Base-by-base conservation (phyloP, 1,140 invertebrate species). In the Lithobius niger region DNA sequence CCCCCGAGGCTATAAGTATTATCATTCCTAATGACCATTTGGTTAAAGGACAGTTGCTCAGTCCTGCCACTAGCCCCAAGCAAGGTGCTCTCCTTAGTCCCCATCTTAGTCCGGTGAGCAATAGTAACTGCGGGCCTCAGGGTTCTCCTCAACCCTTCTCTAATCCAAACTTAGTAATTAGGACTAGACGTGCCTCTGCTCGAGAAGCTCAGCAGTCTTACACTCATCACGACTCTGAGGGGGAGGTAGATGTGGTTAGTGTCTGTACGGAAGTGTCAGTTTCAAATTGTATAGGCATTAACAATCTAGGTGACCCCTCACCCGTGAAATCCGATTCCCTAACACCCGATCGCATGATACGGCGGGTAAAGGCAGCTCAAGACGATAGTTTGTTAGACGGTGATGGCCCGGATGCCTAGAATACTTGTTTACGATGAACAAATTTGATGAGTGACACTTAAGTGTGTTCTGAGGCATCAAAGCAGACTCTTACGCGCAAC, bases 81-180 rank as follows among this genome's bases (percentile, higher is more conserved):
- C n/a, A n/a, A 10, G n/a, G n/a, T 36, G 6, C n/a, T 6, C n/a
- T 36, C 6, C 6, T 36, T 36, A 36, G 31, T 25, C 16, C 16
- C 21, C 27, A 27, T 25, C 18, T n/a, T 51, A 27, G 49, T 27
- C 25, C 49, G 16, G 25, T 16, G 26, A 27, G 27, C 16, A 44
- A 40, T 43, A 55, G 54, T 27, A 47, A 22, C 16, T 45, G 26
- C 6, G 15, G 27, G 18, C n/a, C 25, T 36, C 36, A 27, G 26
- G 21, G 36, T 52, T 19, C 44, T 4, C 62, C 64, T 36, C 60
- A 59, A 48, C 73, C 74, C 2, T 76, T 73, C 64, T 71, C 71
- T 19, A 75, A 76, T 64, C 71, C 72, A 13, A 73, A 76, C 61
- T 65, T 75, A 45, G 72, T 76, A 1, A 76, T 76, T 51, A 61